A percentile compares a stretch with the other conserved stretches of the same genome.
Evolutionary conservation across 2,797 vertebrate genomes (phyloP).

Genomic region (Tiaroga cobitis): DNA sequence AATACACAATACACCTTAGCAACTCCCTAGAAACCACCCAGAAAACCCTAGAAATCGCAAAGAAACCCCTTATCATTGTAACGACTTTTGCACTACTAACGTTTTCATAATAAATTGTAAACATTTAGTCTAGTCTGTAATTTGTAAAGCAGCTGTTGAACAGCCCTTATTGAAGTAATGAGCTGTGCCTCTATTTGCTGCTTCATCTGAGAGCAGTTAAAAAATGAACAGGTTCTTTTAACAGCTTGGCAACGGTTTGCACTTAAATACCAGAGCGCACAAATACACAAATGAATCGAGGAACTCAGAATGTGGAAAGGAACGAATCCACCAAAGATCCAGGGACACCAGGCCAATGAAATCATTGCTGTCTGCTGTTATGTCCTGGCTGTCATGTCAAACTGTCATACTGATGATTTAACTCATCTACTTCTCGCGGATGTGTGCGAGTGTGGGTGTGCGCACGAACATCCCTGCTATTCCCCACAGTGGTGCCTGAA

Average conservation of each 20-base stretch:
- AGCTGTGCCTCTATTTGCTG: slow-evolving; percentile 27
- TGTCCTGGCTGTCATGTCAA: slow-evolving; percentile 53
- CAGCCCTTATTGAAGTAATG: slow-evolving; percentile 44
- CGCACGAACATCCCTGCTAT: neutral
- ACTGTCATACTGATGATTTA: slow-evolving; percentile 51
- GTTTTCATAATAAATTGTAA: neutral
- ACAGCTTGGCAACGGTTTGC: slow-evolving; percentile 28
- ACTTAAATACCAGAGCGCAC: slow-evolving; percentile 10
- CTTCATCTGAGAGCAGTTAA: slow-evolving; percentile 23
- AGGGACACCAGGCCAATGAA: slow-evolving; percentile 31
- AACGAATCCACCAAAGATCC: neutral
- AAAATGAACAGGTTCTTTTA: slow-evolving; percentile 34
- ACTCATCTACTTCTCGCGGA: slow-evolving; percentile 24
- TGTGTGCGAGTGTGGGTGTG: slow-evolving; percentile 8
- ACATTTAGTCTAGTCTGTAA: slow-evolving; percentile 11
- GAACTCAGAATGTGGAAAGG: neutral
- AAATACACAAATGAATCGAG: slow-evolving; percentile 13
- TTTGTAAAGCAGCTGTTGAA: slow-evolving; percentile 37
- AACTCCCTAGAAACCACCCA: neutral
- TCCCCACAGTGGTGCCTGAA: slow-evolving; percentile 44
- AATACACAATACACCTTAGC: neutral
- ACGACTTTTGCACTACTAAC: neutral
- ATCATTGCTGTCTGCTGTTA: slow-evolving; percentile 48
- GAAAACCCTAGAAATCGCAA: neutral
- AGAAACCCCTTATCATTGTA: neutral